Conservation (phyloP, 2,113 vertebrate genomes). For the Acanthochromis polyacanthus region DNA sequence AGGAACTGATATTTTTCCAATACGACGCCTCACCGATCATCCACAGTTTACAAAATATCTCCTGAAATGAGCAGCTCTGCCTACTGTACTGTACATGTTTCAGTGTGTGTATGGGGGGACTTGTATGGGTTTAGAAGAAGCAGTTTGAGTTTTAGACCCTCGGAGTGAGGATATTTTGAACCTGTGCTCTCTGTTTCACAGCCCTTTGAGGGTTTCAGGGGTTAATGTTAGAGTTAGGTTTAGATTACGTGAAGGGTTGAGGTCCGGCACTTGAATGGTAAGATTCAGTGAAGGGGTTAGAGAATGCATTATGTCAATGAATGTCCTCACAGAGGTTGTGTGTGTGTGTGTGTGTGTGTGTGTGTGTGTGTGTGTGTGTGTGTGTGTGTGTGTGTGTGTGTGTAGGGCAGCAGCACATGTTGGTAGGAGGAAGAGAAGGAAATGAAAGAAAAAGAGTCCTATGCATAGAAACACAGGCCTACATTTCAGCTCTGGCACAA, state of each 20-base stretch:
- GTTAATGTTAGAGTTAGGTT: too few relatives aligned
- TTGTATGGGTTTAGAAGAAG: too few relatives aligned
- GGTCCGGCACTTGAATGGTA: too few relatives aligned
- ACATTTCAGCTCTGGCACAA: constrained; percentile 52
- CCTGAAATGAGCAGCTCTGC: constrained; percentile 19
- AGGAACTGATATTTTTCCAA: constrained; percentile 10
- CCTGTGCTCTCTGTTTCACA: too few relatives aligned
- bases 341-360: neutral
- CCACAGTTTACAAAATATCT: constrained; percentile 49
- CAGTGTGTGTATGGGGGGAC: neutral
- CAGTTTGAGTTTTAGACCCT: too few relatives aligned
- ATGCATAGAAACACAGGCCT: constrained; percentile 71
- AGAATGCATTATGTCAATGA: too few relatives aligned
- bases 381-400: constrained; percentile 26
- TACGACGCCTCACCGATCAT: constrained; percentile 3
- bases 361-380: constrained; percentile 12
- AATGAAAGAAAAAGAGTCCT: constrained; percentile 77
- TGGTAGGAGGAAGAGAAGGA: constrained; percentile 76
- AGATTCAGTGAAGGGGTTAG: too few relatives aligned
- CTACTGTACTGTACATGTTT: constrained; percentile 44
- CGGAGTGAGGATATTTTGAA: too few relatives aligned
- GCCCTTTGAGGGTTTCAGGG: neutral
- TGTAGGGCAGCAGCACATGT: constrained; percentile 73
- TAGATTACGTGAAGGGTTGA: too few relatives aligned
- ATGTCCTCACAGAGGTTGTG: too few relatives aligned